phyloP scores from a whole-genome alignment of 2,888 invertebrate species.

The Drosophila lacicola region DNA sequence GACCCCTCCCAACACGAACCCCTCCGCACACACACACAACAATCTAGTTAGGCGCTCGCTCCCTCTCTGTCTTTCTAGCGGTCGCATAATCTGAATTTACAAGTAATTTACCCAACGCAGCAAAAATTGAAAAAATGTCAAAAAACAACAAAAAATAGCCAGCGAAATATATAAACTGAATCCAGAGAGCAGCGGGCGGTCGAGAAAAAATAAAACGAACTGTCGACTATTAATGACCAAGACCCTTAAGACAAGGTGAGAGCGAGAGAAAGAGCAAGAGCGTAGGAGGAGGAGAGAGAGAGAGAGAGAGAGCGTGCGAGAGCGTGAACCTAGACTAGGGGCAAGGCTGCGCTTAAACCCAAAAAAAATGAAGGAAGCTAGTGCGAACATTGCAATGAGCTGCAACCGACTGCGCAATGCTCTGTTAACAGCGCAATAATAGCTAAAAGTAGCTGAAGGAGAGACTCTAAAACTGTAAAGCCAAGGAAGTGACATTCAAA shows the following conservation, averaged over 20 bases:
- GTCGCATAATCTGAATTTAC: constrained; percentile 68
- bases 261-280: constrained; percentile 9
- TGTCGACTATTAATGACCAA: constrained; percentile 55
- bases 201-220: constrained; percentile 25
- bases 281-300: constrained; percentile 6
- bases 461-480: too few species aligned
- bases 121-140: constrained; percentile 74
- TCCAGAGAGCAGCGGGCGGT: constrained; percentile 49
- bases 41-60: constrained; percentile 65
- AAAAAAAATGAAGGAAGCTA: constrained; percentile 12
- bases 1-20: constrained; percentile 10
- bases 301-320: background rate
- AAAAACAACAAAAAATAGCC: constrained; percentile 45
- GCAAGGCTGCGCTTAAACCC: constrained; percentile 9
- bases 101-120: constrained; percentile 69
- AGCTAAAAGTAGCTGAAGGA: too few species aligned
- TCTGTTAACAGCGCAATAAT: background rate
- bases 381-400: background rate
- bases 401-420: background rate
- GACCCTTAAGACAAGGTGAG: constrained; percentile 46
- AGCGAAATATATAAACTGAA: constrained; percentile 58
- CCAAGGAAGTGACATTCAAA: too few species aligned
- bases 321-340: constrained; percentile 8
- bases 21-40: constrained; percentile 2
- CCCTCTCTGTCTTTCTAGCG: background rate